These are phyloP conservation scores for Thaleichthys pacificus DNA, from an alignment of 2,797 vertebrate genomes.

Conservation along the genomic window DNA sequence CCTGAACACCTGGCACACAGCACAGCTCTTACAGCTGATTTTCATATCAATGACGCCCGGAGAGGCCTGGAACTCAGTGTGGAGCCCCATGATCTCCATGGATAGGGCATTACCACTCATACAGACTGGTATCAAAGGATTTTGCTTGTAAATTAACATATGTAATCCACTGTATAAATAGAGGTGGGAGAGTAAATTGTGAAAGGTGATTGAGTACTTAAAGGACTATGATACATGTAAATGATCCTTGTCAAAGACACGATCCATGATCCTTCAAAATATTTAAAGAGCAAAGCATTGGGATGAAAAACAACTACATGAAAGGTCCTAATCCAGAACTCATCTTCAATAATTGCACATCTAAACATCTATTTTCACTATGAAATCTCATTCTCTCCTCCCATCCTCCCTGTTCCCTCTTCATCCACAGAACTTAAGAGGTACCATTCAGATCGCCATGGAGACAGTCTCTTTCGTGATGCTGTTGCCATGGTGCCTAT, in stretches of 20 bases:
- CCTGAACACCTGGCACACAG: slow-evolving; percentile 30
- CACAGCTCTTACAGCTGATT: slow-evolving; percentile 40
- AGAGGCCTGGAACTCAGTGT: slow-evolving; percentile 32
- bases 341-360: slow-evolving; percentile 13
- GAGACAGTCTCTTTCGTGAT: slow-evolving; percentile 71
- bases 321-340: slow-evolving; percentile 4
- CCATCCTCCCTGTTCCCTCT: slow-evolving; percentile 31
- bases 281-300: not conserved
- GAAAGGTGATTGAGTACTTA: not conserved
- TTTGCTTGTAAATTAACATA: slow-evolving; percentile 24
- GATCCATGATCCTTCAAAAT: not conserved
- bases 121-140: not conserved
- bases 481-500: slow-evolving; percentile 74
- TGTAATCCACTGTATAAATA: not conserved
- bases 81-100: not conserved
- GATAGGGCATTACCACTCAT: slow-evolving; percentile 11
- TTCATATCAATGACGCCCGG: slow-evolving; percentile 46
- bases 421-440: slow-evolving; percentile 57
- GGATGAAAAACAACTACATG: not conserved
- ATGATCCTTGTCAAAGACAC: not conserved
- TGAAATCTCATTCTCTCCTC: not conserved
- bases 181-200: not conserved
- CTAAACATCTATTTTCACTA: not conserved
- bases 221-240: not conserved
- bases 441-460: slow-evolving; percentile 68